Evolutionary conservation across 1,140 invertebrate species (phyloP), one percentile per base, ranked within the genome.

Genomic region (Eufriesea mexicana): DNA sequence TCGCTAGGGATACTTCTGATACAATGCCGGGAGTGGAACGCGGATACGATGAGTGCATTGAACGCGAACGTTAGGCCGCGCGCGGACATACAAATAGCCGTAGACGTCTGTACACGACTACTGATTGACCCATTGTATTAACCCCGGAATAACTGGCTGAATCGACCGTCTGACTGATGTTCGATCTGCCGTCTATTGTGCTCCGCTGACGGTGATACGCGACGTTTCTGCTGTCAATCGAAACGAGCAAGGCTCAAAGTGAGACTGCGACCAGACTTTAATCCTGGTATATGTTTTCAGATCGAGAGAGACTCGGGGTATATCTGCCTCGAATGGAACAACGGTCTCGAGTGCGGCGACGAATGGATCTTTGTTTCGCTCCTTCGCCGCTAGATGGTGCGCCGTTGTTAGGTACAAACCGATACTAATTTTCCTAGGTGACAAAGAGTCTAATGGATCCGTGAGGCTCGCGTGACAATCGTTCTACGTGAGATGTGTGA

Each of bases 111-210:
- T 74, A 20, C 55, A 59, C n/a, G 54, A 54, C 42, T 61, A 66
- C 76, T 78, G 87, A 90, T 89, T 89, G 89, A 87, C 70, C 89
- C 73, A 86, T 89, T 89, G 87, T 89, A 84, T 89, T 87, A 87
- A 86, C 61, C 75, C 82, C 72, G 57, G 62, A 71, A 79, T 80
- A 86, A 86, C 83, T 85, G 79, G 59, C 47, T 82, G 81, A 85
- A 89, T 89, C 89, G 82, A 35, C 64, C 73, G 68, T 35, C 2
- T 16, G 61, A 35, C 55, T 42, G 72, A 84, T 67, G 74, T 89
- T 87, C 87, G 86, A 88, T 79, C 55, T 54, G 72, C 42, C 64
- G 67, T 84, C 61, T 73, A 85, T 73, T 25, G 71, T 45, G 9
- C 0, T 16, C 7, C 25, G 57, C 42, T 25, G 49, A 10, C 66